Evolutionary conservation across 1,140 invertebrate genomes (phyloP), one percentile per base, ranked within the genome.

Genomic region (Diabrotica undecimpunctata): DNA sequence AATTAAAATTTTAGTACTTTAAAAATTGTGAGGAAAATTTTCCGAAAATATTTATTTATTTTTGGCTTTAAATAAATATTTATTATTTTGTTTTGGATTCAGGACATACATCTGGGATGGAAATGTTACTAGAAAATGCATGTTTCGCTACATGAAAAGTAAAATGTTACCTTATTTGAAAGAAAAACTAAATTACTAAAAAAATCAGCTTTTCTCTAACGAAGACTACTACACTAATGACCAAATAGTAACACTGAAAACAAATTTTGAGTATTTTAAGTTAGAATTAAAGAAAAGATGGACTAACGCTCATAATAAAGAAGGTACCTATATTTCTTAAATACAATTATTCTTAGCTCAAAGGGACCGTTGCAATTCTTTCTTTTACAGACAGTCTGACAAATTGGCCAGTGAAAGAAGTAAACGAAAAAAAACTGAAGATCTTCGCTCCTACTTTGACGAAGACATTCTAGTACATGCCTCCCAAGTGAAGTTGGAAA

Each of bases 371-470:
- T 54, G 66, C 69, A 65, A 66, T 72, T 61, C 69, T n/a, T n/a
- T n/a, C n/a, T n/a, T n/a, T n/a, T n/a, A n/a, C 71, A 55, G 39
- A 5, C 39, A 36, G 13, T 46, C 11, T 12, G 9, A 39, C n/a
- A 60, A 11, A 60, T n/a, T 12, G 58, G 39, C 39, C 9, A 60
- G 35, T 11, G 39, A 75, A n/a, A 51, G 65, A 53, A 66, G 53
- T 38, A 76, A 73, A 62, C 54, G 74, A 39, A 61, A 71, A 56
- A 72, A 75, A 70, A 73, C 71, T 56, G 54, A 72, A 68, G 56
- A 75, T 66, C 0, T 77, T 14, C 35, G 72, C n/a, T 61, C 54
- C 39, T 46, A 13, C 46, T 54, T 65, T 12, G 12, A 64, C 14
- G 46, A 41, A 58, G 65, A 68, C 6, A 61, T 70, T 12, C 54